phyloP scores from a whole-genome alignment of 2,888 invertebrate species.

The Andrena flavipes region DNA sequence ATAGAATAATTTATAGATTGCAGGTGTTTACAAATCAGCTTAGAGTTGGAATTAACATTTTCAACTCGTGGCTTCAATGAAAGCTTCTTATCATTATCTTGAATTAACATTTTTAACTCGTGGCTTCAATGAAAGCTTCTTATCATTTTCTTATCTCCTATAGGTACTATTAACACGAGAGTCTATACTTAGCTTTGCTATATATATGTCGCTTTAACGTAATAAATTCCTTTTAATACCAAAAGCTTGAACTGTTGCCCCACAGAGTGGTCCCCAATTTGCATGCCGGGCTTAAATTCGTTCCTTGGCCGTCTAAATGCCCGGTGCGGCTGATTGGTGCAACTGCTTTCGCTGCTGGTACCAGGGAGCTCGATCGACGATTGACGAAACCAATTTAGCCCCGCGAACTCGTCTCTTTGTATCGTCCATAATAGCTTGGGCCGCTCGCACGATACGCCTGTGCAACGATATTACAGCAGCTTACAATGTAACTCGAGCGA shows the following conservation, averaged over 20 bases:
- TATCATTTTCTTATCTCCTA: too few relatives aligned
- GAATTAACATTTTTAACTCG: too few relatives aligned
- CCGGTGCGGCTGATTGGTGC: conserved; percentile 13
- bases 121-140: too few relatives aligned
- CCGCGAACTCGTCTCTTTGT: conserved; percentile 42
- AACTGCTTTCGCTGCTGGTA: conserved; percentile 40
- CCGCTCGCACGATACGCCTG: not conserved
- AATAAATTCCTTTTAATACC: not conserved
- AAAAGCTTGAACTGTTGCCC: conserved; percentile 24
- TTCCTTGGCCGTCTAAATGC: conserved; percentile 15
- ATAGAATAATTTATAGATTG: too few relatives aligned
- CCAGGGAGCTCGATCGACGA: conserved; percentile 53
- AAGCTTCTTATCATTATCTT: too few relatives aligned
- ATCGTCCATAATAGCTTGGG: conserved; percentile 35
- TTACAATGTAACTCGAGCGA: not conserved
- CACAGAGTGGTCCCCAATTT: conserved; percentile 37
- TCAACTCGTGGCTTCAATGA: too few relatives aligned
- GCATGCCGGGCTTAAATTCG: conserved; percentile 22
- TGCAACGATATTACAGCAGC: not conserved
- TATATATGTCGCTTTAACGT: not conserved
- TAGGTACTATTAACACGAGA: too few relatives aligned
- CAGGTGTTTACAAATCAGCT: too few relatives aligned
- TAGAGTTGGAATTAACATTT: too few relatives aligned
- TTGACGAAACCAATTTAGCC: conserved; percentile 65
- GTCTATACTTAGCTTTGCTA: not conserved